Base-by-base conservation (phyloP, 2,113 vertebrate genomes). In the Grus americana region DNA sequence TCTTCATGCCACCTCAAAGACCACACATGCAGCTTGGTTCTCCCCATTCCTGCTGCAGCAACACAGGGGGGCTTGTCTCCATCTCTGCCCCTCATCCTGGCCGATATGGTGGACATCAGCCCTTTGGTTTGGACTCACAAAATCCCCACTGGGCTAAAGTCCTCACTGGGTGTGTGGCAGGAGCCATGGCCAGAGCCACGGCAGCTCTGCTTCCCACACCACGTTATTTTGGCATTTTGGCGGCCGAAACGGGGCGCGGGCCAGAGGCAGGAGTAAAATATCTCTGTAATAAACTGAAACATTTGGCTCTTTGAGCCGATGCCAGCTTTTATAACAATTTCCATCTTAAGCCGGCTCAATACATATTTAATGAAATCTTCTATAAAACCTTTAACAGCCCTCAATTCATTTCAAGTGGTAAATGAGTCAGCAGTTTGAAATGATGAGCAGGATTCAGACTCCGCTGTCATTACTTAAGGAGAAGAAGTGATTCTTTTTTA, bases 291-390 rank as follows among this genome's bases (percentile, higher is more conserved):
- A 97, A 98, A 97, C 93, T 55, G 95, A 97, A 98, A 93, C 87
- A n/a, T 97, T 98, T 97, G 97, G 97, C 96, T 97, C 79, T 96
- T 70, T 78, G 97, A 98, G 98, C 94, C 38, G 6, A 84, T 98
- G 98, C 98, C 98, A 98, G 98, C 95, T 98, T 98, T 98, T 98
- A 97, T 98, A 98, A 98, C 98, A 98, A 98, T 98, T 98, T 98
- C 97, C 97, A 98, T 98, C 97, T 98, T 97, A 98, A 98, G 97
- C 93, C 46, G 94, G 96, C 97, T 97, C 97, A 91, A 98, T 98
- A 95, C 98, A 98, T 98, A 98, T 98, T 98, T 98, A 98, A 98
- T 98, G 98, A 98, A 98, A 98, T 98, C 97, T 98, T 98, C 98
- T 98, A 97, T 98, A 98, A 98, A 98, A 97, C 96, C 97, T 98